Conservation (phyloP, 2,888 invertebrate genomes). For the Thalpophila matura region DNA sequence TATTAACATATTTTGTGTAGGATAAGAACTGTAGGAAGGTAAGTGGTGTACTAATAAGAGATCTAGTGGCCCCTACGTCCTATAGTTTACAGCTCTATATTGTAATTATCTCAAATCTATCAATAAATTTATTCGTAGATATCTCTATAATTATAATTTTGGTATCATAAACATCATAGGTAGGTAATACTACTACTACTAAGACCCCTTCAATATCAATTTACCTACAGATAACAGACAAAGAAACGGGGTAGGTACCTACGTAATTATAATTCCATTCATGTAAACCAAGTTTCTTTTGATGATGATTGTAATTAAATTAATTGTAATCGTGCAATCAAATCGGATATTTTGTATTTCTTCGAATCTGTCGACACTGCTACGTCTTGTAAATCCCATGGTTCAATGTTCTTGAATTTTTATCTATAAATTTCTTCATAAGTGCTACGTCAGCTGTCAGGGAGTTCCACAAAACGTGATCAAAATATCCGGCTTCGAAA, state of each 20-base stretch:
- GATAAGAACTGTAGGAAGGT: too few species aligned
- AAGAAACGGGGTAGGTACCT: neutral
- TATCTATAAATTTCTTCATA: slow-evolving; percentile 13
- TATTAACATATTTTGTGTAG: too few species aligned
- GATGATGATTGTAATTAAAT: slow-evolving; percentile 24
- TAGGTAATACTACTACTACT: too few species aligned
- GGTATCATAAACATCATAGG: too few species aligned
- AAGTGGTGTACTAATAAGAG: too few species aligned
- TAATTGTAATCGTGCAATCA: slow-evolving; percentile 17
- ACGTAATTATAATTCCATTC: neutral
- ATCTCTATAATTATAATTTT: too few species aligned
- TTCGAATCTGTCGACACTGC: slow-evolving; percentile 13
- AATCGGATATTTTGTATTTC: slow-evolving; percentile 16
- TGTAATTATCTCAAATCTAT: too few species aligned
- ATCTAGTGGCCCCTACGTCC: too few species aligned
- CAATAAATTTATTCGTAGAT: too few species aligned
- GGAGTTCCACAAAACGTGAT: slow-evolving; percentile 27
- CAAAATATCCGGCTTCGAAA: slow-evolving; percentile 52
- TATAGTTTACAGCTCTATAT: too few species aligned
- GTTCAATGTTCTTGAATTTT: slow-evolving; percentile 31
- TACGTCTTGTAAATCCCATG: slow-evolving; percentile 16
- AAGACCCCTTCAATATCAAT: too few species aligned
- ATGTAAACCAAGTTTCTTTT: slow-evolving; percentile 12
- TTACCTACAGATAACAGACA: neutral
- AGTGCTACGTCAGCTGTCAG: slow-evolving; percentile 1